Conservation (phyloP, 2,888 invertebrate genomes). For the Ferrisia virgata region DNA sequence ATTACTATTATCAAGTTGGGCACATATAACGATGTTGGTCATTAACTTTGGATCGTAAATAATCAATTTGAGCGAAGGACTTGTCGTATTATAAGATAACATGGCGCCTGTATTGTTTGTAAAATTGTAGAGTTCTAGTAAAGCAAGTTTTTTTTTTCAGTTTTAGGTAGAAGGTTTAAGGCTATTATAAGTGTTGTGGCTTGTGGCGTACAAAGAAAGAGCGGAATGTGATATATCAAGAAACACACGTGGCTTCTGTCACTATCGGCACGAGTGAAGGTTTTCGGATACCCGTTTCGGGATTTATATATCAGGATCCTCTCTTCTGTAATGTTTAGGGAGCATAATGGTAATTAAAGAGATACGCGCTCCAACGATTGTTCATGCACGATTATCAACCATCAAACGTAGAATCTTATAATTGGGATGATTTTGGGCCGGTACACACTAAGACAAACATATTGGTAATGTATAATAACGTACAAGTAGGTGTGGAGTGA, state of each 20-base stretch:
- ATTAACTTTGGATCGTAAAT: neutral
- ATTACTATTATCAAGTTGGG: neutral
- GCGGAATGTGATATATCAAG: constrained; percentile 24
- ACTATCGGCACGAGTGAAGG: constrained; percentile 27
- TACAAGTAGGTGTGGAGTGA: too few species aligned
- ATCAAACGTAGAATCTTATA: neutral
- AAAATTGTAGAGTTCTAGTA: neutral
- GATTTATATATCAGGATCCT: neutral
- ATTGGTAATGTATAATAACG: too few species aligned
- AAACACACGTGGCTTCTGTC: constrained; percentile 32
- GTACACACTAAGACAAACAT: neutral
- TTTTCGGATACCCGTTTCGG: constrained; percentile 1
- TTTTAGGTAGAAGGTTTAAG: neutral
- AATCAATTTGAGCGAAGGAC: neutral
- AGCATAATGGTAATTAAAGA: constrained; percentile 24
- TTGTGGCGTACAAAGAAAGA: constrained; percentile 9
- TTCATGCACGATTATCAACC: neutral
- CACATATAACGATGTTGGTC: neutral
- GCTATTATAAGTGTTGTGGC: neutral
- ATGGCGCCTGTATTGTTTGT: neutral
- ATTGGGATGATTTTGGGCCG: neutral
- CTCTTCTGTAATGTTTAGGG: neutral
- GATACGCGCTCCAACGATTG: neutral
- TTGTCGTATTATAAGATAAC: neutral
- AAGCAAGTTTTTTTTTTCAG: neutral